Percentiles rank a stretch among this genome's conserved stretches.
Conservation (phyloP, 2,888 invertebrate genomes). For the Melinaea marsaeus region DNA sequence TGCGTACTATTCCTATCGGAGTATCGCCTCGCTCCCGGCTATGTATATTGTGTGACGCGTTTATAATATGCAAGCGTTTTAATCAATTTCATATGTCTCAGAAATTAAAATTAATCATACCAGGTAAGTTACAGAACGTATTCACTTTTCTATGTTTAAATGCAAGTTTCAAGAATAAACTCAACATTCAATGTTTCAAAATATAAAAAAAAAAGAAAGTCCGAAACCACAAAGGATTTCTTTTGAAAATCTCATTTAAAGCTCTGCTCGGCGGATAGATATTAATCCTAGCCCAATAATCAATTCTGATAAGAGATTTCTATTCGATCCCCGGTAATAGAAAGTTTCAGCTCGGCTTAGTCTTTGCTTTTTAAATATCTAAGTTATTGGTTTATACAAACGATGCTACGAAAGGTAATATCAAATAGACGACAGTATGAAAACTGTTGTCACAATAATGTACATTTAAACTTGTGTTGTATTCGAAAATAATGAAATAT, state of each 20-base stretch:
- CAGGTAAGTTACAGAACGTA: too few species aligned
- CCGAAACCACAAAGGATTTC: slow-evolving; percentile 46
- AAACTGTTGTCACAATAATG: background rate
- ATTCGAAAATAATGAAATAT: too few species aligned
- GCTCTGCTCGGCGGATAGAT: slow-evolving; percentile 50
- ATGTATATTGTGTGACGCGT: slow-evolving; percentile 2
- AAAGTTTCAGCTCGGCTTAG: slow-evolving; percentile 66
- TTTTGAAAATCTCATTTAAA: slow-evolving; percentile 55
- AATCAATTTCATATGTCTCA: background rate
- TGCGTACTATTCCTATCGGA: slow-evolving; percentile 35
- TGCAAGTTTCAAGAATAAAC: too few species aligned
- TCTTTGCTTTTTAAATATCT: slow-evolving; percentile 51
- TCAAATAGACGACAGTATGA: background rate
- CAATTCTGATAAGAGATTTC: slow-evolving; percentile 72
- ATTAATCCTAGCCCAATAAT: slow-evolving; percentile 58
- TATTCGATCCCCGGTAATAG: slow-evolving; percentile 66
- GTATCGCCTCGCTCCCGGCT: slow-evolving; percentile 2
- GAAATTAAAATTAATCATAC: too few species aligned
- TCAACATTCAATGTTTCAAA: too few species aligned
- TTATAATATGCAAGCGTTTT: slow-evolving; percentile 2
- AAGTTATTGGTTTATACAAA: slow-evolving; percentile 5
- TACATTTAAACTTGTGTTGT: background rate
- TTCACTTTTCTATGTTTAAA: too few species aligned
- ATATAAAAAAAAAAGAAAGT: slow-evolving; percentile 33
- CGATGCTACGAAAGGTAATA: background rate